Evolutionary conservation across 2,888 invertebrate genomes (phyloP), one percentile per base, ranked within the genome.

Genomic region (Drosophila multiciliata): DNA sequence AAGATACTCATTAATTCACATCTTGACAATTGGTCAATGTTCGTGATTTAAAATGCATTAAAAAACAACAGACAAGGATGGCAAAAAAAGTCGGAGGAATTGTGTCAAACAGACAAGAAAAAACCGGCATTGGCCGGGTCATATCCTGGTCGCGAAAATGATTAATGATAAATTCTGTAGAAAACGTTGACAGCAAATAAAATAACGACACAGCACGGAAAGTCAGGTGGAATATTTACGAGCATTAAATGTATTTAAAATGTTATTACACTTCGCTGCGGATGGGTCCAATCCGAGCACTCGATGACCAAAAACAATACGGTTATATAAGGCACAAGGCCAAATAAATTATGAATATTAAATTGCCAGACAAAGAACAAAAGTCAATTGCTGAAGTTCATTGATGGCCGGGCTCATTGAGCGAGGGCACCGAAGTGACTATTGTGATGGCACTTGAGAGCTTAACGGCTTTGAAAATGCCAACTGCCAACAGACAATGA

Each of bases 91-190:
- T 58, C 36, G 32, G 40, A 9, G 49, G 42, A 59, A 75, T 61
- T 71, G 45, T 79, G 65, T 66, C 66, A 63, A 69, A 75, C 26
- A 23, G 35, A 64, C 40, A 61, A 45, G 26, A 35, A 58, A 42
- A 40, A 52, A 58, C 50, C n/a, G 45, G 61, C 64, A 50, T 38
- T 53, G 58, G 69, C 58, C 65, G 60, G 75, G 66, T 69, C 71
- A 69, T 71, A 70, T 71, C 61, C 68, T 58, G 78, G 68, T 73
- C 68, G 64, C 73, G 71, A 71, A 83, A 89, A 89, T 84, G 84
- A 84, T 84, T 81, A 89, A 84, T 84, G 89, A 81, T 81, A 89
- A 79, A 89, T 87, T 89, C 81, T 89, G 83, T 83, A 87, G 89
- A 73, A 38, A 75, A 68, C 73, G 83, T 79, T 81, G 89, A 81